A percentile compares a stretch with the other conserved stretches of the same genome.
These are phyloP conservation scores for Paralinhomoeus sp. DNA, from an alignment of 2,888 invertebrate species.

Conservation along the genomic window DNA sequence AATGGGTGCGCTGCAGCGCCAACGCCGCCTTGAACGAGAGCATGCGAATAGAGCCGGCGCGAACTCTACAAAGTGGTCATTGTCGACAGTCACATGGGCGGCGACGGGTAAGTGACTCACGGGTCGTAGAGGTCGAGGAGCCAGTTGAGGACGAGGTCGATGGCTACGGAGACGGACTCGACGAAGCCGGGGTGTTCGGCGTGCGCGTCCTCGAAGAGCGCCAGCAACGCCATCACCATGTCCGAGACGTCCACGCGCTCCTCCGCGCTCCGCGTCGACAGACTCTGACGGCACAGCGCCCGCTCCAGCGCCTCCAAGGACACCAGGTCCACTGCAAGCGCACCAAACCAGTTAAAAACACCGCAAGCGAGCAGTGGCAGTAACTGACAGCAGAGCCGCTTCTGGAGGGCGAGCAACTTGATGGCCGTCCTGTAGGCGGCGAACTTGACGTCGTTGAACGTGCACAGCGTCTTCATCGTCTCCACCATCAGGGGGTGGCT, in stretches of 20 bases:
- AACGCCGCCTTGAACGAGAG: constrained; percentile 92
- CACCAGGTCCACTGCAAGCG: constrained; percentile 19
- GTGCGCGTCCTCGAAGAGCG: constrained; percentile 46
- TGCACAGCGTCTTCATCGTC: constrained; percentile 63
- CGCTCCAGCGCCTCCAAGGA: constrained; percentile 9
- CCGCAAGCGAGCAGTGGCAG: no score
- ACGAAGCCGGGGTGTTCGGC: constrained; percentile 11
- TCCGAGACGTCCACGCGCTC: constrained; percentile 60
- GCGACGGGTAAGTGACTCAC: constrained; percentile 31
- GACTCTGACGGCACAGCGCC: background rate
- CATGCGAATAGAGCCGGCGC: constrained; percentile 83
- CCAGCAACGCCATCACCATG: constrained; percentile 78
- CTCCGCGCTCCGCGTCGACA: background rate
- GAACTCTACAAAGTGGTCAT: constrained; percentile 43
- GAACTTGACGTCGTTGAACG: constrained; percentile 88
- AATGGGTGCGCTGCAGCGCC: constrained; percentile 71
- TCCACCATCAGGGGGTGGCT: constrained; percentile 98
- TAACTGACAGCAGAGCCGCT: constrained; percentile 51
- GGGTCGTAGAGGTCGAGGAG: constrained; percentile 87
- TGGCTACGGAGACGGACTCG: constrained; percentile 51
- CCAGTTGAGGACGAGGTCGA: constrained; percentile 94
- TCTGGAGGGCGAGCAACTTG: constrained; percentile 84
- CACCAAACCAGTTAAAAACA: no score
- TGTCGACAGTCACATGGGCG: background rate
- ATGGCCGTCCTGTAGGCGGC: constrained; percentile 94